A percentile compares a stretch with the other conserved stretches of the same genome.
Evolutionary conservation across 92 coral and sea anemone species (phyloP).

Genomic region (Palythoa caribaeorum): DNA sequence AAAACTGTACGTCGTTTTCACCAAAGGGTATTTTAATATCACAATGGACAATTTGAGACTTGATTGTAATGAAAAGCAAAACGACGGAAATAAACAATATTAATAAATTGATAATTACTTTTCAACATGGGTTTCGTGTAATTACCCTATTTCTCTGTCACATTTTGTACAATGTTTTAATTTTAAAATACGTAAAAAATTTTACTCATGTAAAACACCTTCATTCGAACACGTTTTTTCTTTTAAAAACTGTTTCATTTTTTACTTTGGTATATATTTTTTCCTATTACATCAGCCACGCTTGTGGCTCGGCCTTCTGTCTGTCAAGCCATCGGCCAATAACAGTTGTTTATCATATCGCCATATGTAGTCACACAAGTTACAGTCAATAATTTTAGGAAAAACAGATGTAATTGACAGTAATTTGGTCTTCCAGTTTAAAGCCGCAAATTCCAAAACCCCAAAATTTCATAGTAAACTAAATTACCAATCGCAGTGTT

Average conservation of each 20-base stretch:
- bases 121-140: not conserved
- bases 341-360: not conserved
- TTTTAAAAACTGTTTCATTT: not conserved
- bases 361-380: not conserved
- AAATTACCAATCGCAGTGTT: too few species aligned
- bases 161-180: not conserved
- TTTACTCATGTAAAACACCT: not conserved
- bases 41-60: not conserved
- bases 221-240: not conserved
- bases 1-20: not conserved
- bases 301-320: not conserved
- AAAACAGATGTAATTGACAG: conserved; percentile 12
- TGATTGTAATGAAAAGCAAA: not conserved
- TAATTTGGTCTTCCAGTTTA: not conserved
- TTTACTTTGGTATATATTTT: not conserved
- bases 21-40: not conserved
- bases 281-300: not conserved
- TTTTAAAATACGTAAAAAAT: not conserved
- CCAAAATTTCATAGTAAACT: not conserved
- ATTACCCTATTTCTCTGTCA: not conserved
- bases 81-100: not conserved
- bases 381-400: not conserved
- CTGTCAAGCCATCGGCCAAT: not conserved
- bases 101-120: conserved; percentile 16
- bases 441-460: conserved; percentile 23